Evolutionary conservation across 1,140 invertebrate species (phyloP).

Genomic region (Cheumatopsyche charites): DNA sequence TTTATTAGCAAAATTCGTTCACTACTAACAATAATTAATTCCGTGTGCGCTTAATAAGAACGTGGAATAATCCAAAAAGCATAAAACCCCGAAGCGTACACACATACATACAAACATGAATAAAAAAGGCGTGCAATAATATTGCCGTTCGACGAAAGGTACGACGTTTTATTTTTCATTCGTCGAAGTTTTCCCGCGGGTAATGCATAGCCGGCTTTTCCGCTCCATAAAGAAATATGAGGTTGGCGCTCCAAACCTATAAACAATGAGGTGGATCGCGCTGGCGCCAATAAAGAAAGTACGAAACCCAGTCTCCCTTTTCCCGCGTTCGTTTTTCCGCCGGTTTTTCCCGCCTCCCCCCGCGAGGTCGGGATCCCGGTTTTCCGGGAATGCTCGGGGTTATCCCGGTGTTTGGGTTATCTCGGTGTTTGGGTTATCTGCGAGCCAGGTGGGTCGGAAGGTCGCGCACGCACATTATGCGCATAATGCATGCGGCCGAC

Average conservation of each 20-base stretch:
- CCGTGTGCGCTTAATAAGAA: not conserved
- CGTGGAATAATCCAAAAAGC: not conserved
- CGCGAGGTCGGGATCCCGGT: no score
- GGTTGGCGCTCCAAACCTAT: slow-evolving; percentile 34
- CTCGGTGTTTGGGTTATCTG: no score
- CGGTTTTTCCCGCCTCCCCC: no score
- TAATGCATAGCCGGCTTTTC: slow-evolving; percentile 39
- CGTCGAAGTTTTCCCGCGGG: slow-evolving; percentile 18
- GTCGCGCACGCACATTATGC: slow-evolving; percentile 23
- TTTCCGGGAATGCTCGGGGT: not conserved
- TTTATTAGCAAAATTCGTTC: no score
- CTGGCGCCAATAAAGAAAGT: slow-evolving; percentile 22
- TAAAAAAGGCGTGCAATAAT: not conserved
- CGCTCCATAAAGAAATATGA: slow-evolving; percentile 40
- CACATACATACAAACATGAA: not conserved
- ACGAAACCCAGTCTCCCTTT: not conserved
- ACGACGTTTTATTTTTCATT: slow-evolving; percentile 32
- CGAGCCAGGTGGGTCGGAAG: not conserved
- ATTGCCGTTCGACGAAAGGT: not conserved
- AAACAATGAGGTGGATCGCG: slow-evolving; percentile 34
- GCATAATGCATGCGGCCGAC: slow-evolving; percentile 23
- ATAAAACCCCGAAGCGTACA: not conserved
- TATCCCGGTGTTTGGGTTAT: no score
- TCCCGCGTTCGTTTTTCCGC: no score
- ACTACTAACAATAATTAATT: no score